Conservation (phyloP, 2,888 invertebrate species). For the Dolichomitus sp. region DNA sequence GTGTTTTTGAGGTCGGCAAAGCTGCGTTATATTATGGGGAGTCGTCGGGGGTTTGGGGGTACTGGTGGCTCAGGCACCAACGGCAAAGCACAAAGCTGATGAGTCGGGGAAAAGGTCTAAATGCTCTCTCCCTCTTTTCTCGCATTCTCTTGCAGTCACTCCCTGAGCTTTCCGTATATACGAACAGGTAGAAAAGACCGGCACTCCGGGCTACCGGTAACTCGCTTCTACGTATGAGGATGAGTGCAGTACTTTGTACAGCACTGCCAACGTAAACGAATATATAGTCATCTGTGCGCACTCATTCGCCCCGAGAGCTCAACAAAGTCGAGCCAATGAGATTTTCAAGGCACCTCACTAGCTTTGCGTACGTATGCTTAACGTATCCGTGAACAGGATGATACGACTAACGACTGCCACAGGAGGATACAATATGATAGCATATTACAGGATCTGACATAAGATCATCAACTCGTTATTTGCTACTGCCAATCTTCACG, state of each 20-base stretch:
- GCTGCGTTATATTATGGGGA: conserved; percentile 63
- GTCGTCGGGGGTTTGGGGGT: conserved; percentile 41
- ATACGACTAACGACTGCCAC: conserved; percentile 40
- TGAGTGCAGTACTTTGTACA: conserved; percentile 70
- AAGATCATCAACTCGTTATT: background rate
- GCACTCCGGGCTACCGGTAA: conserved; percentile 77
- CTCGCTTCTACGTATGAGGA: conserved; percentile 75
- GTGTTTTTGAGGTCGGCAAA: conserved; percentile 83
- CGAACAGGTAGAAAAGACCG: conserved; percentile 55
- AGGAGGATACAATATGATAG: conserved; percentile 7
- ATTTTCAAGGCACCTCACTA: conserved; percentile 74
- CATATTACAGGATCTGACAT: background rate
- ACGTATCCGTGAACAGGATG: conserved; percentile 17
- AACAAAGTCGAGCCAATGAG: conserved; percentile 80
- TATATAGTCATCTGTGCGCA: conserved; percentile 48
- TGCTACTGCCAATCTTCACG: background rate
- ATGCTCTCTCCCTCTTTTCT: conserved; percentile 73
- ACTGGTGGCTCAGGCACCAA: conserved; percentile 50
- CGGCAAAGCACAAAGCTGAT: conserved; percentile 85
- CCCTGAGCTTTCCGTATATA: conserved; percentile 40
- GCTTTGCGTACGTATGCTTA: conserved; percentile 63
- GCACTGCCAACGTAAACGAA: conserved; percentile 43
- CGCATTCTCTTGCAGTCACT: conserved; percentile 61
- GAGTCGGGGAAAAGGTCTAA: conserved; percentile 84
- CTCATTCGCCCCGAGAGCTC: conserved; percentile 76